Evolutionary conservation across 2,888 invertebrate genomes (phyloP), one percentile per base, ranked within the genome.

Genomic region (Amphiduros pacificus): DNA sequence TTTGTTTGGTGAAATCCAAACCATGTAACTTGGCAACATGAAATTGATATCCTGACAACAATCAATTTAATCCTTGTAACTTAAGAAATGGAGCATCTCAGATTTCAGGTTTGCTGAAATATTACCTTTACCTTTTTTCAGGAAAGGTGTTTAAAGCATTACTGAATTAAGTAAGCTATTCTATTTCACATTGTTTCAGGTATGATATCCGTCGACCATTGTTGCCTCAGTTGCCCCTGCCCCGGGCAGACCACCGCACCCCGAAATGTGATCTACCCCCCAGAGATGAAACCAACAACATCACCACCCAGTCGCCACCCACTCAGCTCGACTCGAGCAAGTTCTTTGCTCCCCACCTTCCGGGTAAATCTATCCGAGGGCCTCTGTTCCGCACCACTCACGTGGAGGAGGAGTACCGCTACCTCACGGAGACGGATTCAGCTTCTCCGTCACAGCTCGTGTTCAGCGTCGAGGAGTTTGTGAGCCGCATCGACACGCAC

Each of bases 331-430:
- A 66, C 41, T 64, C 66, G 27, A 44, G 48, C 31, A 31, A 48
- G n/a, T 61, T 51, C 44, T 61, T 57, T 28, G 55, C 61, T 20
- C 56, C 50, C 2, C 51, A 56, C 41, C 52, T 61, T 22, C 61
- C 61, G 9, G 57, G 52, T 14, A 56, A 56, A 29, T 40, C 56
- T 6, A 14, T 53, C 11, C 51, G 54, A 24, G 61, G 61, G 22
- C 53, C 63, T 22, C 52, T 53, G 26, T 55, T 40, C 49, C 62
- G 59, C 26, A 53, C 64, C 14, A 58, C 44, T 6, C 36, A 62
- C 28, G n/a, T 62, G 20, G 55, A 59, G 40, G 62, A 62, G 31
- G 61, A 64, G 44, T 64, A 64, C 51, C 56, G 52, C 41, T 61
- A 59, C 31, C 31, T 64, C 29, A 31, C 62, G n/a, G 40, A 40